Percentiles rank a stretch among this genome's conserved stretches.
phyloP scores from a whole-genome alignment of 2,113 vertebrate genomes.

The Gambusia affinis region DNA sequence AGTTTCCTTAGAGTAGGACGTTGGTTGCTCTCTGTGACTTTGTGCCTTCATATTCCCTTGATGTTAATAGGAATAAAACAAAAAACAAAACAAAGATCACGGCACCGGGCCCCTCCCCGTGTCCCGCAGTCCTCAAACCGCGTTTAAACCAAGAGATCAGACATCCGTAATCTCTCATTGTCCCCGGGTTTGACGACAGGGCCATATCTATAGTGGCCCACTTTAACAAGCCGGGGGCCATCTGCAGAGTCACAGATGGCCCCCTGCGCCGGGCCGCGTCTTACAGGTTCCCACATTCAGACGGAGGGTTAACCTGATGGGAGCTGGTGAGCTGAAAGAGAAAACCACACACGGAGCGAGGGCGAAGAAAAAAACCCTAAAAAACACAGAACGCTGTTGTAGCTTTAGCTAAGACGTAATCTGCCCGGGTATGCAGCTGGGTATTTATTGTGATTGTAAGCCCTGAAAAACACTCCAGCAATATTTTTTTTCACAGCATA shows the following conservation, averaged over 20 bases:
- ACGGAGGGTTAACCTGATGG: slow-evolving; percentile 58
- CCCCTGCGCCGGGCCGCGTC: not conserved
- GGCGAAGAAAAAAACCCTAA: not conserved
- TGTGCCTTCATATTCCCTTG: slow-evolving; percentile 55
- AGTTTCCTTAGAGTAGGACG: not conserved
- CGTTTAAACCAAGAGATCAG: slow-evolving; percentile 73
- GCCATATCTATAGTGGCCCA: slow-evolving; percentile 61
- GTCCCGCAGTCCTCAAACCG: slow-evolving; percentile 52
- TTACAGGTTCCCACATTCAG: slow-evolving; percentile 55
- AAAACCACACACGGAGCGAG: slow-evolving; percentile 13
- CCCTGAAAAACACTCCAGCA: slow-evolving; percentile 45
- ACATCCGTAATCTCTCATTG: slow-evolving; percentile 76
- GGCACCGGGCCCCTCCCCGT: slow-evolving; percentile 43
- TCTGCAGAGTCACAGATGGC: slow-evolving; percentile 76
- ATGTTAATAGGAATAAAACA: slow-evolving; percentile 24
- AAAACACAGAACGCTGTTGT: slow-evolving; percentile 39
- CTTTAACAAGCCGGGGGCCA: slow-evolving; percentile 61
- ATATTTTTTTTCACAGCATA: slow-evolving; percentile 37
- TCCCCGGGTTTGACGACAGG: slow-evolving; percentile 52
- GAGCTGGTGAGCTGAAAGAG: slow-evolving; percentile 17
- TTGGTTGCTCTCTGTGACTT: slow-evolving; percentile 7
- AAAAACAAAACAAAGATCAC: slow-evolving; percentile 41
- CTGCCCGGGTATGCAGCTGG: slow-evolving; percentile 38
- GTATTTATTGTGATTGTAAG: slow-evolving; percentile 54
- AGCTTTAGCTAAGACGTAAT: slow-evolving; percentile 56